Evolutionary conservation across 2,113 vertebrate genomes (phyloP).

Genomic region (Macrotus californicus): DNA sequence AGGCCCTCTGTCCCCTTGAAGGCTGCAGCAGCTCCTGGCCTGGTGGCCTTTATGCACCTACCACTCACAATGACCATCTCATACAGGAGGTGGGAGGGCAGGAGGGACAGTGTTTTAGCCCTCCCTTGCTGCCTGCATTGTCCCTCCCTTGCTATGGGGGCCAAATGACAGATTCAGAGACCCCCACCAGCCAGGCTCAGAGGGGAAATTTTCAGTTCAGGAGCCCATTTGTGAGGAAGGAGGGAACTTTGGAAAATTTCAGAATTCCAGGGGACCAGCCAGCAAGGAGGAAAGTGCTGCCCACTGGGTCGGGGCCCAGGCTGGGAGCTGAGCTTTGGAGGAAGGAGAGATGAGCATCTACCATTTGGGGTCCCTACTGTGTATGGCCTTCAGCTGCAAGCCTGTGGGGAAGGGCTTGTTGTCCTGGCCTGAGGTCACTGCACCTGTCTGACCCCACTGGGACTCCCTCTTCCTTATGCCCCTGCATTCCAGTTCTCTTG

Average conservation of each 20-base stretch:
- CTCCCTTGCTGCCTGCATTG: neutral
- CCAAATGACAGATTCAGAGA: neutral
- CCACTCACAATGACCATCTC: neutral
- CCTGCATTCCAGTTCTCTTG: neutral
- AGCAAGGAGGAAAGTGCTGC: neutral
- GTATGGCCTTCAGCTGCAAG: neutral
- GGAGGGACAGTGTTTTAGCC: neutral
- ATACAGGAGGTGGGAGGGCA: neutral
- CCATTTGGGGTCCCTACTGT: too few relatives aligned
- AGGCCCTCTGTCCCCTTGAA: neutral
- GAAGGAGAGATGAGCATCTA: neutral
- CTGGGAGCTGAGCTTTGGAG: neutral
- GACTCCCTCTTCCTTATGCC: neutral
- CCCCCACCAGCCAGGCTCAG: neutral
- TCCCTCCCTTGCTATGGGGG: neutral
- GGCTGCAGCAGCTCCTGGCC: neutral
- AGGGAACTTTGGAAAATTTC: neutral
- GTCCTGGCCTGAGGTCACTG: neutral
- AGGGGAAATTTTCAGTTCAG: neutral
- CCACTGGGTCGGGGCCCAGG: fast-evolving
- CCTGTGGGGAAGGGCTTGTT: neutral
- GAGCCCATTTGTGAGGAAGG: neutral
- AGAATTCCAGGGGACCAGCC: neutral
- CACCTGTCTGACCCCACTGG: neutral
- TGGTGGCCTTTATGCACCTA: fast-evolving